Evolutionary conservation across 2,888 invertebrate genomes (phyloP), one percentile per base, ranked within the genome.

Genomic region (Trichogramma evanescens): DNA sequence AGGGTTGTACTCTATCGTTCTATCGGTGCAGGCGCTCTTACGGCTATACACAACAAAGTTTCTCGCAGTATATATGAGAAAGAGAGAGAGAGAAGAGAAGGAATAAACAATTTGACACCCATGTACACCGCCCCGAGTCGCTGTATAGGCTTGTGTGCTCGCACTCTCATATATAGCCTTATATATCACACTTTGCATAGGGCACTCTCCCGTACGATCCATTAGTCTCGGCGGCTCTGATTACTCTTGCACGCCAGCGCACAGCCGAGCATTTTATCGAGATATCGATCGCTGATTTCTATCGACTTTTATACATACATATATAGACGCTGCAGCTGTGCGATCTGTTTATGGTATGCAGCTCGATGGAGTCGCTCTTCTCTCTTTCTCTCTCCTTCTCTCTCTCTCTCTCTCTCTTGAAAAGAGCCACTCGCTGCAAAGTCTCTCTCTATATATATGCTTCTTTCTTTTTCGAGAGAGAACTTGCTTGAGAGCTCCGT

Each of bases 271-370:
- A 4, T 44, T 50, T 52, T 50, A 58, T 59, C 61, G 60, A 61
- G 70, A 71, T 71, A 71, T 64, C 61, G 70, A 70, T 72, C 71
- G 67, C 10, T 66, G 72, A 73, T 73, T 68, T 66, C 64, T 72
- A 72, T 72, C 73, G 64, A 53, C 58, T 26, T 26, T 26, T 26
- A 26, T 26, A 26, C 26, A 26, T 26, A 26, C 26, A 26, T 26
- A 26, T 26, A 26, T 26, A 26, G 26, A 51, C 55, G 55, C 56
- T 55, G 56, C 59, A 49, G 52, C 53, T 45, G 45, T 51, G 54
- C 59, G 63, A 66, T 54, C 61, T 61, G 58, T 64, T 61, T 59
- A 61, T 61, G 59, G 63, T 61, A 49, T 41, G 50, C n/a, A 26
- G 26, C 26, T 26, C 26, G 26, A 26, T 26, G 26, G 26, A 26